Evolutionary conservation across 2,888 invertebrate genomes (phyloP), one percentile per base, ranked within the genome.

Genomic region (Pristionchus exspectatus): DNA sequence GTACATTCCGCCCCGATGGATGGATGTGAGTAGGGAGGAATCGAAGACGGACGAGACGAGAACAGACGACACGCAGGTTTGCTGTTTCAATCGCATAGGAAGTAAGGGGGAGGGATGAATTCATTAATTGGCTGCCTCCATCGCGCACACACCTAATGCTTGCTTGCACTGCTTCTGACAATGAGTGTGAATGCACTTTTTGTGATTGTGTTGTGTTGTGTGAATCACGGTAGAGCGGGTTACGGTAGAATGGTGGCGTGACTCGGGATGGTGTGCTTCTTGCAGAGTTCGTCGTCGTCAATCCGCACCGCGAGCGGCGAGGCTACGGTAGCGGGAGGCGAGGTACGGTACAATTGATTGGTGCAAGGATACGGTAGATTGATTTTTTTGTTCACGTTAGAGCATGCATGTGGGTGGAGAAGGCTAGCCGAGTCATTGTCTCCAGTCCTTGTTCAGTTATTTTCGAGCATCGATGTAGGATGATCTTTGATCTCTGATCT

Each of bases 401-500:
- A 0, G 14, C 69, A 33, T 27, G 69, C n/a, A 27, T 69, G 74
- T 38, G 81, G 38, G 81, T 54, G 81, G 44, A 50, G 81, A 74
- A 74, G 33, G 16, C 74, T 74, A 72, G 30, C 21, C 33, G 10
- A 18, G 38, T 38, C 74, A 24, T 63, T 10, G 63, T 63, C 44
- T 50, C 72, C 33, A 72, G 16, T 72, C 16, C 33, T 33, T 72
- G 72, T 14, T 3, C 44, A 50, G 5, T 50, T 21, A 72, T 1
- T 72, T 63, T 7, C n/a, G 24, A n/a, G 5, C 4, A n/a, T 27
- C 18, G 16, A 50, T 10, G n/a, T 5, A 9, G 54, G n/a, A 16
- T 81, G 50, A 27, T 5, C 50, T 81, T 50, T 87, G 69, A 63
- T 87, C 87, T 87, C 56, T 87, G 63, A 50, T 86, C 86, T 33